Evolutionary conservation across 2,113 vertebrate genomes (phyloP), one percentile per base, ranked within the genome.

Genomic region (Muntiacus reevesi): DNA sequence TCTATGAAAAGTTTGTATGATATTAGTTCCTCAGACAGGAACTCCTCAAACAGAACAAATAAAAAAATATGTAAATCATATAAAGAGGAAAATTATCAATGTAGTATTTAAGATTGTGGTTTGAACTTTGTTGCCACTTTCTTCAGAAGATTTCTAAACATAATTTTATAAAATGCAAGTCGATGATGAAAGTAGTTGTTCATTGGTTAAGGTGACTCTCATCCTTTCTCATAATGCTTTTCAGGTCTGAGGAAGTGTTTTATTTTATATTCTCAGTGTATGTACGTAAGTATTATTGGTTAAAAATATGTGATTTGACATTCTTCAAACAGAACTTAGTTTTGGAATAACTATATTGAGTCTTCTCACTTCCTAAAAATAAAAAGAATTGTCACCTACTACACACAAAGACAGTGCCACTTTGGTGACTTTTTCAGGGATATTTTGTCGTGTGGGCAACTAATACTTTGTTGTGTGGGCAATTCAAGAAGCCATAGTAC

Each of bases 371-470:
- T 28, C 30, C 50, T 62, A 62, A 17, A 23, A 30, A 57, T 40
- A 40, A 47, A 91, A n/a, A 50, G 1, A 88, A 27, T 78, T 86
- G 55, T 76, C 28, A 89, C 10, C 50, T 54, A 36, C 11, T 74
- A 40, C 4, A 64, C 82, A 36, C 27, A 91, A 59, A 91, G 21
- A 19, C 8, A n/a, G 5, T 91, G n/a, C 57, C 19, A 57, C 40
- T 94, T n/a, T 94, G 33, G 40, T 83, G 33, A 87, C 13, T 71
- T 97, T 96, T 93, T 64, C 27, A 92, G 59, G 30, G n/a, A 60
- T 90, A 64, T 87, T 94, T 97, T 83, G 33, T 93, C 16, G 84
- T 91, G 11, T n/a, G 16, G 50, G 47, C 11, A n/a, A n/a, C 85
- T 60, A 91, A 88, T 54, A 85, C 17, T 67, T 10, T 67, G 62